A percentile compares a stretch with the other conserved stretches of the same genome.
Conservation (phyloP, 2,797 vertebrate species). For the Mus spretus region DNA sequence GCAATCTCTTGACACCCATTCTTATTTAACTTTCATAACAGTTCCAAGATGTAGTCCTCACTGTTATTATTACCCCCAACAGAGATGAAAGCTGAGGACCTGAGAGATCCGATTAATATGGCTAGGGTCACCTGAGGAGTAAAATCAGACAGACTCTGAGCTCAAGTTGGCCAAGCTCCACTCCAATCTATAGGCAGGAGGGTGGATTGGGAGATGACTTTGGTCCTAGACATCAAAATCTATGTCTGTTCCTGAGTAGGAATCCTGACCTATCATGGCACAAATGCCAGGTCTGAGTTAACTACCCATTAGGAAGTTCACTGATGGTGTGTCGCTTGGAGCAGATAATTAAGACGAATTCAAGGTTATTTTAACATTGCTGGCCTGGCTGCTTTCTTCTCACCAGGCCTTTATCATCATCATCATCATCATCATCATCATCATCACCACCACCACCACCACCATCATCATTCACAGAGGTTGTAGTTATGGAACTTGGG, state of each 20-base stretch:
- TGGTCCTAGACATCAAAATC: constrained; percentile 7
- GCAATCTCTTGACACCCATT: not conserved
- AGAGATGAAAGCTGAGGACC: not conserved
- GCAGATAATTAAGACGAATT: not conserved
- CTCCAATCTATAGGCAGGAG: not conserved
- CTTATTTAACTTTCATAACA: not conserved
- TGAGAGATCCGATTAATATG: not conserved
- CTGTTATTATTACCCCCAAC: not conserved
- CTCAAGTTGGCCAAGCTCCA: not conserved
- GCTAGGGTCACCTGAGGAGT: not conserved
- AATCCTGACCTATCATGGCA: not conserved
- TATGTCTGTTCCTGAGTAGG: not conserved
- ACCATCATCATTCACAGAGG: not conserved
- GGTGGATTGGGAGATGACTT: not conserved
- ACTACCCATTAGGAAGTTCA: not conserved
- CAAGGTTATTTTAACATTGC: constrained; percentile 5
- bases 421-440: no score
- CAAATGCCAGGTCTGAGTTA: not conserved
- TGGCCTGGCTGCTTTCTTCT: not conserved
- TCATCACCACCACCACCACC: no score
- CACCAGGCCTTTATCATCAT: not conserved
- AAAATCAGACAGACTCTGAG: not conserved
- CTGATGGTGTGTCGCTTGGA: not conserved
- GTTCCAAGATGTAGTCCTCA: not conserved
- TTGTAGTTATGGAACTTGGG: not conserved